Evolutionary conservation across 2,113 vertebrate genomes (phyloP), one percentile per base, ranked within the genome.

Genomic region (Mus spicilegus): DNA sequence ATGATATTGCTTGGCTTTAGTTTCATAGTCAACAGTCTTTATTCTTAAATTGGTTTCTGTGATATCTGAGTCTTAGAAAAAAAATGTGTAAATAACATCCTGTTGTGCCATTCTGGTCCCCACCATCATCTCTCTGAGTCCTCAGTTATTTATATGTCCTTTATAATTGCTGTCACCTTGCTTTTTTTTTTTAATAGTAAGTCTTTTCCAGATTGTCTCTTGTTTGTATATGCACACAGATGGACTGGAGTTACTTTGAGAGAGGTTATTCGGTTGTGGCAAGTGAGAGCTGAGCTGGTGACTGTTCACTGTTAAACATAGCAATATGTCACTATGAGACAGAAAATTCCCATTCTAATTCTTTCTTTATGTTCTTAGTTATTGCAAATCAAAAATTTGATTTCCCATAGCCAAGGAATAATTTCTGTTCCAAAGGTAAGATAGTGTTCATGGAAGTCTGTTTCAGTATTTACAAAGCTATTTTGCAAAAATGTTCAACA

Each of bases 1-100:
- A 97, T 16, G 22, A 97, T 98, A 98, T 98, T 98, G 98, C 98
- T 98, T 96, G 65, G 89, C 96, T 98, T 97, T 20, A 39, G 91
- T 91, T 0, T 0, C 90, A 95, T 93, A 92, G 90, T 96, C 95
- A 94, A 97, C 82, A 97, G 93, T 97, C 93, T 96, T 92, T 96
- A 96, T 90, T 93, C 78, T 95, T 94, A 91, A 72, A 95, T 97
- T 95, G 92, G 75, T n/a, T 24, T 92, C 84, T 46, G 54, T 93
- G 58, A 92, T 93, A 96, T 61, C 54, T 91, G 75, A 63, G 49
- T 87, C 89, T 97, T 94, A 56, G 87, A 91, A 42, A 46, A 58
- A 58, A 0, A 70, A 36, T 77, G 96, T 89, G 76, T 87, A 94
- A 91, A 87, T 93, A 93, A 92, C 19, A 90, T 73, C 93, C 80